Evolutionary conservation across 2,113 vertebrate species (phyloP), one percentile per base, ranked within the genome.

Genomic region (Catharus bicknelli): DNA sequence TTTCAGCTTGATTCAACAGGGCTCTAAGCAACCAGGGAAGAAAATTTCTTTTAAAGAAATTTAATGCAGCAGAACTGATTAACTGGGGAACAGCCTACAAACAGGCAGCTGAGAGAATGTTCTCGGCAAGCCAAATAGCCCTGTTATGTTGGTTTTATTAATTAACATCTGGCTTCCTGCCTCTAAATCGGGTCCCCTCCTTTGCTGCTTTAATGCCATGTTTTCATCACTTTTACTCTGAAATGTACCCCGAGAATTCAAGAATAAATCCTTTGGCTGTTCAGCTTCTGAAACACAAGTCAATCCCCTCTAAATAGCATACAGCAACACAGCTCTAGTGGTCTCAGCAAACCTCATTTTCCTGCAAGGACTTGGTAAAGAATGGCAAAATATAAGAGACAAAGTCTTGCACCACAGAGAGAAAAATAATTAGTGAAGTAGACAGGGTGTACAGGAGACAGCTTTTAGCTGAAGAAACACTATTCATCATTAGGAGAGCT

Each of bases 31-130:
- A 95, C 92, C 89, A 87, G 62, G n/a, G 88, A 92, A 94, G 90
- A 93, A 94, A 93, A 95, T 92, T 92, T 94, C 92, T 93, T 96
- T 95, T 94, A 96, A 96, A 95, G 90, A 96, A 96, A 96, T 96
- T 88, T 96, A 96, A 96, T 94, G 94, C 94, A 89, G 94, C 91
- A 96, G 95, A 96, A 96, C 94, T 96, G 95, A 96, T 96, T 94
- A 96, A 94, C 78, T 94, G 89, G 59, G 84, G 84, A 95, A 64
- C 84, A 95, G 94, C 93, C 90, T 87, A 87, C 86, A 93, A 96
- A 96, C 92, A 95, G 96, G 94, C 89, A 96, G 89, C 86, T 91
- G 86, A 93, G 81, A 94, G 86, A 92, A 96, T 90, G 88, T 96
- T 89, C 91, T 93, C 51, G 2, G 94, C 93, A 84, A 93, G 91